Evolutionary conservation across 2,888 invertebrate species (phyloP).

Genomic region (Acholoe squamosa): DNA sequence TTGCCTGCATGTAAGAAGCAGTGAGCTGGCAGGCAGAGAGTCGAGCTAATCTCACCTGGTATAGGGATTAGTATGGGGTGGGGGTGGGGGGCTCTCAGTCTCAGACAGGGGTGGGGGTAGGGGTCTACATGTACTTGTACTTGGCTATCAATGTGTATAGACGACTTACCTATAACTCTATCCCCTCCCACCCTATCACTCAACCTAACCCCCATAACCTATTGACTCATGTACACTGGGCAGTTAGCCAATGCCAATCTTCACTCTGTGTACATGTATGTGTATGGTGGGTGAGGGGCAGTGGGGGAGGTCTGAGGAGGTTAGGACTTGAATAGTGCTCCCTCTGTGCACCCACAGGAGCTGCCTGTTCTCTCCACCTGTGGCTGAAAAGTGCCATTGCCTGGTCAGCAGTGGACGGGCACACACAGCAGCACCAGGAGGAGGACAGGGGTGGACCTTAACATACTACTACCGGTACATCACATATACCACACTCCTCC

Average conservation of each 20-base stretch:
- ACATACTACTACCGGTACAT: not conserved
- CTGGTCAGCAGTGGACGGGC: not conserved
- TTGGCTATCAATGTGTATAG: not conserved
- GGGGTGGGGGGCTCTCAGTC: not conserved
- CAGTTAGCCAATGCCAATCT: not conserved
- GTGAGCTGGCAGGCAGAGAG: not conserved
- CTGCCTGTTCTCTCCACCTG: not conserved
- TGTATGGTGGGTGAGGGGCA: not conserved
- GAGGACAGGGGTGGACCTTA: not conserved
- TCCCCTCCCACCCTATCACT: not conserved
- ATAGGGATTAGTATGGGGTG: not conserved
- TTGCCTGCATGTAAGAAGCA: constrained; percentile 15
- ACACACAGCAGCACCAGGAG: too few relatives aligned
- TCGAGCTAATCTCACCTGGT: not conserved
- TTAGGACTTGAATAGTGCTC: not conserved
- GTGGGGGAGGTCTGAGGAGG: not conserved
- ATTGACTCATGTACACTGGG: not conserved
- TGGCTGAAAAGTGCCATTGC: not conserved
- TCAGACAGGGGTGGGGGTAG: not conserved
- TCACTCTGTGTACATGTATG: too few relatives aligned
- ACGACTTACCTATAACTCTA: not conserved
- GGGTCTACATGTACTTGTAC: not conserved
- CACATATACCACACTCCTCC: not conserved
- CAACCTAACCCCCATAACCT: not conserved
- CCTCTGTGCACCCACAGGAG: too few relatives aligned